Base-by-base conservation (phyloP, 2,888 invertebrate species). In the Dasypogon diadema region DNA sequence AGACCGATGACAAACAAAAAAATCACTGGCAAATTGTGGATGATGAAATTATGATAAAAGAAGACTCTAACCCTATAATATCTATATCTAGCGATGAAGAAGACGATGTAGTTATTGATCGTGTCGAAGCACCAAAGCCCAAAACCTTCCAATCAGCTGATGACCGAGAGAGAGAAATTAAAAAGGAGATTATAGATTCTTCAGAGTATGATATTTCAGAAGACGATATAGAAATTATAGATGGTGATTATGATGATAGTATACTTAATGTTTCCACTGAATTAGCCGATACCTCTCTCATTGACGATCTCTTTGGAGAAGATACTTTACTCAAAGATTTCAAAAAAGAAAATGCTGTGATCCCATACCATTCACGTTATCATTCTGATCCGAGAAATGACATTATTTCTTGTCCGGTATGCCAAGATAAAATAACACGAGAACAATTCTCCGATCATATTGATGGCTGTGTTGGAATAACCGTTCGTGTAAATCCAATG, bases 341-440 rank as follows among this genome's bases (percentile, higher is more conserved):
- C 46, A 82, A 83, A 42, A 79, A 77, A 2, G 82, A 85, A 58
- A 86, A 85, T 30, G 82, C 82, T 75, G 81, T 83, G 4, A 74
- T 80, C 21, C 81, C 83, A 1, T 78, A 80, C 0, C 79, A 82
- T 4, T 83, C 84, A 0, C 37, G 55, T n/a, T 76, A 77, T 34
- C 51, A 79, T 3, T n/a, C 75, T 5, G 77, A 84, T 79, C 79
- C 80, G 0, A 73, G 78, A 12, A 82, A 83, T 51, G 86, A 86
- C 56, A 86, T 86, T 2, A 82, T 85, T 12, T 80, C 79, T 0
- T 86, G 86, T 74, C 85, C 86, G 0, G 82, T 86, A 16, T 86
- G 86, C 74, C 81, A 84, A 37, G 82, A 81, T 12, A 83, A 83
- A 55, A 80, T 86, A 80, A 81, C 80, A 24, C 84, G 86, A 4